Base-by-base conservation (phyloP, 1,140 invertebrate species). In the Batillaria attramentaria region DNA sequence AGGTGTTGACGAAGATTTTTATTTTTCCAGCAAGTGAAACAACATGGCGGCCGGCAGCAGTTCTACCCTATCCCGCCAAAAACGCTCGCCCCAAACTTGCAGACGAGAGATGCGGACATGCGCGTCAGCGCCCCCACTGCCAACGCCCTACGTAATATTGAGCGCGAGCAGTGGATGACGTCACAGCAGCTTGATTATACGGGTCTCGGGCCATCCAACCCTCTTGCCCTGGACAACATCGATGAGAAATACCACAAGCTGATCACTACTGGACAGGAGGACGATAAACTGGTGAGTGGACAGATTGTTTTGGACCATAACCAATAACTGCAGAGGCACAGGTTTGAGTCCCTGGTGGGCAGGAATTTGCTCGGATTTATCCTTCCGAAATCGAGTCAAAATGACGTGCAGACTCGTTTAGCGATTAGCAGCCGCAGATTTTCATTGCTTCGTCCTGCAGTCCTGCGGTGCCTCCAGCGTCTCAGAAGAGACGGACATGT, bases 41-140 rank as follows among this genome's bases (percentile, higher is more conserved):
- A 89, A 87, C 86, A 87, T 33, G 84, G 86, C 4, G 84, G 84
- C 0, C 73, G 70, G 42, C 88, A 88, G 39, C 81, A 85, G 46
- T 91, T 75, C 72, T 91, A 88, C 68, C 90, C 90, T 16, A 86
- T 84, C 28, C 90, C 90, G 42, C 84, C 84, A 2, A 89, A 89
- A 81, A 76, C 79, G 28, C 84, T 88, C 8, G 84, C 81, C 20
- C 87, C 90, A 62, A 91, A 90, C 50, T 80, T 89, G 0, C 84
- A 88, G 62, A 60, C 83, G 35, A 82, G 88, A 18, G 74, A 68
- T 13, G 66, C 73, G 13, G 85, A 87, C 16, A 79, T 85, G 81
- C 81, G 79, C 35, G 72, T 86, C 10, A 78, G 77, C 31, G 68
- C 77, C 10, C 43, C 88, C 82, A 85, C 85, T 5, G 87, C 87